These are phyloP conservation scores for Neolamprologus brichardi DNA, from an alignment of 2,113 vertebrate genomes.

Conservation along the genomic window DNA sequence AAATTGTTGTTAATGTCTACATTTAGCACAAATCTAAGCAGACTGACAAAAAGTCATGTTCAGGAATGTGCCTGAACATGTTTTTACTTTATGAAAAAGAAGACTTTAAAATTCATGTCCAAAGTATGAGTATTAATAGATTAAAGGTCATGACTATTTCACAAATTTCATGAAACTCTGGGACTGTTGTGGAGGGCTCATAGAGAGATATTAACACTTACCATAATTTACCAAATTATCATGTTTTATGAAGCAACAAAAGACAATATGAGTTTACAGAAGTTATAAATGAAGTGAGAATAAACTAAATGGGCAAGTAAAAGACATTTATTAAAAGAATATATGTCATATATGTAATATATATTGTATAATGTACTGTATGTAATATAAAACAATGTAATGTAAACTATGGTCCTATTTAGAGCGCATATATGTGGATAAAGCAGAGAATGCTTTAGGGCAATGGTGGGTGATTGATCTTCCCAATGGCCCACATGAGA, in stretches of 20 bases:
- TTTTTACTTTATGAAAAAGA: neutral
- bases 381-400: neutral
- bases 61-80: neutral
- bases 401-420: neutral
- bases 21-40: neutral
- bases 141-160: neutral
- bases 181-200: neutral
- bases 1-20: neutral
- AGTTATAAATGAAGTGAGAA: neutral
- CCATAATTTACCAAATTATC: neutral
- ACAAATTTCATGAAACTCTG: neutral
- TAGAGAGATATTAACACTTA: neutral
- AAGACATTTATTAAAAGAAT: neutral
- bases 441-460: neutral
- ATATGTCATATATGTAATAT: neutral
- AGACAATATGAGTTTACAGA: neutral
- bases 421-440: neutral
- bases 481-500: neutral
- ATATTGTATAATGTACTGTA: neutral
- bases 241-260: neutral
- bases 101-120: neutral
- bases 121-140: neutral
- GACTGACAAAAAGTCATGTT: neutral
- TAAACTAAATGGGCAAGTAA: neutral
- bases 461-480: neutral